Evolutionary conservation across 1,140 invertebrate genomes (phyloP).

Genomic region (Triops cancriformis): DNA sequence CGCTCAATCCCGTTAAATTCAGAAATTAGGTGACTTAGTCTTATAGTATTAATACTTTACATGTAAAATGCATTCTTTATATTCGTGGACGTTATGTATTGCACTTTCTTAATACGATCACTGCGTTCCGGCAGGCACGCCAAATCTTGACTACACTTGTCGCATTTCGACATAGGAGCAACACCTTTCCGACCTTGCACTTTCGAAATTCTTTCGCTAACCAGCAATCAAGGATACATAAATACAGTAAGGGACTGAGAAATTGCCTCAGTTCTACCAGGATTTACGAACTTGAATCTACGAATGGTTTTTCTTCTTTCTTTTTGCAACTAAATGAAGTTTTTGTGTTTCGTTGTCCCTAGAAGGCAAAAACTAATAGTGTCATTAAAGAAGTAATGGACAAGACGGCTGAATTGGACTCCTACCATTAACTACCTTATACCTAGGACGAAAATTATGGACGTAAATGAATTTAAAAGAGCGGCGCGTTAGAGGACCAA

Average conservation of each 20-base stretch:
- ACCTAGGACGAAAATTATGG: neutral
- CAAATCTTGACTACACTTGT: too few species aligned
- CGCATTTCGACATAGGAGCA: too few species aligned
- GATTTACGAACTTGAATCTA: neutral
- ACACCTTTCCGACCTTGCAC: too few species aligned
- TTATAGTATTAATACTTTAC: too few species aligned
- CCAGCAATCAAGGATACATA: too few species aligned
- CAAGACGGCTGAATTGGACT: neutral
- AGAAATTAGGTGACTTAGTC: too few species aligned
- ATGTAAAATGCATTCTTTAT: too few species aligned
- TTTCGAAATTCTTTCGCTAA: too few species aligned
- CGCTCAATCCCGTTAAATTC: too few species aligned
- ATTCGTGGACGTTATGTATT: too few species aligned
- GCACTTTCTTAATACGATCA: too few species aligned
- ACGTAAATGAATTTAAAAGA: conserved; percentile 1
- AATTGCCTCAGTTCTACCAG: neutral
- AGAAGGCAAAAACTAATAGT: neutral
- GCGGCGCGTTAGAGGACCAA: neutral
- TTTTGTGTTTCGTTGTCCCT: neutral
- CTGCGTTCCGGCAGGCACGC: too few species aligned
- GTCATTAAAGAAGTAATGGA: conserved; percentile 1
- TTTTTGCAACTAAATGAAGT: neutral
- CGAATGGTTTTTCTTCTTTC: neutral
- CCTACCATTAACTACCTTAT: neutral
- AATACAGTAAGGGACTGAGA: neutral